Conservation (phyloP, 2,888 invertebrate genomes). For the Acleris literana region DNA sequence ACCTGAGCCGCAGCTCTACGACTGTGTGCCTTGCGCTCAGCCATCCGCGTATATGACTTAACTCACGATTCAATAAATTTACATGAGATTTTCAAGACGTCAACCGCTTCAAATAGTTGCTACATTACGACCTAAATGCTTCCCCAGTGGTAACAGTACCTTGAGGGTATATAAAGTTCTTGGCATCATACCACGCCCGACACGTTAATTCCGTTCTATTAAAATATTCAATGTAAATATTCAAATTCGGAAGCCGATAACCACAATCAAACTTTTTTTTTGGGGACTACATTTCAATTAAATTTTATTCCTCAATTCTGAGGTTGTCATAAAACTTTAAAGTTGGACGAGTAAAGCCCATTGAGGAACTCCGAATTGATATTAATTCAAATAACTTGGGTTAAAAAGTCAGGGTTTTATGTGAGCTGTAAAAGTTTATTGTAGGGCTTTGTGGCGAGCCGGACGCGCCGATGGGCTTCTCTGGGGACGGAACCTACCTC, state of each 20-base stretch:
- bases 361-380: constrained; percentile 83
- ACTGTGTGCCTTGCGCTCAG: background rate
- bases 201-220: constrained; percentile 50
- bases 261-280: constrained; percentile 79
- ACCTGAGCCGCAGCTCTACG: constrained; percentile 10
- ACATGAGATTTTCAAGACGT: constrained; percentile 8
- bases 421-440: constrained; percentile 82
- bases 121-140: constrained; percentile 9
- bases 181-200: constrained; percentile 37
- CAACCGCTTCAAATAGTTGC: constrained; percentile 15
- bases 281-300: constrained; percentile 80
- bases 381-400: constrained; percentile 84
- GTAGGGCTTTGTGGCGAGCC: constrained; percentile 81
- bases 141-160: constrained; percentile 3
- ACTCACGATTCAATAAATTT: constrained; percentile 18
- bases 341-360: constrained; percentile 83
- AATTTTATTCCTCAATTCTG: constrained; percentile 82
- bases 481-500: constrained; percentile 60
- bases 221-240: constrained; percentile 77
- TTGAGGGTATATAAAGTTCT: constrained; percentile 4
- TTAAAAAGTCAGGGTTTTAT: constrained; percentile 84
- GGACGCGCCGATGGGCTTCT: constrained; percentile 78
- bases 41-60: background rate
- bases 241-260: constrained; percentile 83
- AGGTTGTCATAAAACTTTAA: constrained; percentile 82